Evolutionary conservation across 2,888 invertebrate genomes (phyloP).

Genomic region (Cacoxenus indagator): DNA sequence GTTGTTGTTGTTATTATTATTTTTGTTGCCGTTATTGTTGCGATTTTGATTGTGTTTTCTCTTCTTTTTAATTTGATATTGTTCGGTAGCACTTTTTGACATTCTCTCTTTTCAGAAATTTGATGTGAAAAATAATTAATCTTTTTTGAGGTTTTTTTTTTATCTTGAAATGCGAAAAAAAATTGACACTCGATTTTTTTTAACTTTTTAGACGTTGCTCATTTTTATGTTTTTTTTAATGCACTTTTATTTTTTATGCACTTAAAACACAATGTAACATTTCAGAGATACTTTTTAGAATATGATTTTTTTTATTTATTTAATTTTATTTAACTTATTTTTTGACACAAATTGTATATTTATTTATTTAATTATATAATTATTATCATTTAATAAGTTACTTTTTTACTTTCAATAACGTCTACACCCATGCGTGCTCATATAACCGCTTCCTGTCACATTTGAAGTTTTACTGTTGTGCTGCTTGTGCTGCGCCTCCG

Average conservation of each 20-base stretch:
- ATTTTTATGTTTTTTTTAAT: neutral
- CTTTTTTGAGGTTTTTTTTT: conserved; percentile 22
- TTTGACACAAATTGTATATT: conserved; percentile 2
- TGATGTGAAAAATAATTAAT: neutral
- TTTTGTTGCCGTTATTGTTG: conserved; percentile 27
- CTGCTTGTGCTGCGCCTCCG: neutral
- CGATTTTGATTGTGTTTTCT: conserved; percentile 40
- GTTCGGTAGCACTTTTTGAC: conserved; percentile 52
- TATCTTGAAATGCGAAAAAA: neutral
- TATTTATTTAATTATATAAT: neutral
- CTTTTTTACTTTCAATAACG: neutral
- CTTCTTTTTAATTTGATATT: conserved; percentile 53
- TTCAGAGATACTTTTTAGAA: neutral
- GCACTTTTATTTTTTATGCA: neutral
- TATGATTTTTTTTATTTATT: neutral
- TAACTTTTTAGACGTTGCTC: neutral
- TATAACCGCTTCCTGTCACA: conserved; percentile 11
- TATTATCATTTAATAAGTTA: neutral
- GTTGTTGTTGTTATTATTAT: conserved; percentile 7
- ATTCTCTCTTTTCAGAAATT: conserved; percentile 27
- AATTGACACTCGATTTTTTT: conserved; percentile 1
- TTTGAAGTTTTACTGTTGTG: conserved; percentile 12
- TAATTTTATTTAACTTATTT: neutral
- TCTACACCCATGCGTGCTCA: neutral
- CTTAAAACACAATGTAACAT: too few species aligned